Evolutionary conservation across 92 coral and sea anemone species (phyloP).

Genomic region (Isaurus tuberculatus): DNA sequence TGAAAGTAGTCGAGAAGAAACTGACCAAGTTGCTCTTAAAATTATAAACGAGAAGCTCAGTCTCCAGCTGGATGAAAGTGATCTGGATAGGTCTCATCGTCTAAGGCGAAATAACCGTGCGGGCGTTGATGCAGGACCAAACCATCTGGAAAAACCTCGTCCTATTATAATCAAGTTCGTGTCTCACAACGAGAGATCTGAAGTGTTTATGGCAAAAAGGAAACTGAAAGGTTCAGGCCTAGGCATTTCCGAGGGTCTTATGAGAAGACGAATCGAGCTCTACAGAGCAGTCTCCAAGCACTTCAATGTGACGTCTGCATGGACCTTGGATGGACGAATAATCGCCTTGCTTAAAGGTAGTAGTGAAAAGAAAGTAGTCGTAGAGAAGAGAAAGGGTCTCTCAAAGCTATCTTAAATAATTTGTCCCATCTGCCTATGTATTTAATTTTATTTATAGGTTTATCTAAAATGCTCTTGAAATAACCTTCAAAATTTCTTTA

Average conservation of each 20-base stretch:
- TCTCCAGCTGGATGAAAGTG: conserved; percentile 10
- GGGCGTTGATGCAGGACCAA: background rate
- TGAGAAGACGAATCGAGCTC: conserved; percentile 21
- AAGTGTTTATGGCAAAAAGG: conserved; percentile 33
- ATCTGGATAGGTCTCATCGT: conserved; percentile 48
- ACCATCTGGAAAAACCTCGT: conserved; percentile 11
- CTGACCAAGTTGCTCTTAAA: conserved; percentile 2
- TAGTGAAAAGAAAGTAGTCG: conserved; percentile 3
- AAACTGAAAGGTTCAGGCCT: conserved; percentile 54
- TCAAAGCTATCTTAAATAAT: background rate
- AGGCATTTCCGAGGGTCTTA: conserved; percentile 52
- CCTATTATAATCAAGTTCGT: conserved; percentile 50
- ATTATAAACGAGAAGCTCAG: conserved; percentile 30
- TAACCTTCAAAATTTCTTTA: too few relatives aligned
- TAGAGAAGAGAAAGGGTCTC: conserved; percentile 26
- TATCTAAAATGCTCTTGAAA: background rate
- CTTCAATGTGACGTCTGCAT: conserved; percentile 39
- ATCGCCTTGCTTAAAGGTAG: conserved; percentile 25
- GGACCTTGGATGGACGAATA: conserved; percentile 54
- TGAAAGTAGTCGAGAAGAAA: too few relatives aligned
- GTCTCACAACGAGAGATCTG: conserved; percentile 4
- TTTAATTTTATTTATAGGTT: background rate
- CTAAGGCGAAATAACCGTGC: background rate
- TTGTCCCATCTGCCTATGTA: background rate
- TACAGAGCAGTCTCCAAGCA: conserved; percentile 12